These are phyloP conservation scores for Ephydatia muelleri DNA, from an alignment of 37 sponge, comb jelly and placozoan genomes.

Conservation along the genomic window DNA sequence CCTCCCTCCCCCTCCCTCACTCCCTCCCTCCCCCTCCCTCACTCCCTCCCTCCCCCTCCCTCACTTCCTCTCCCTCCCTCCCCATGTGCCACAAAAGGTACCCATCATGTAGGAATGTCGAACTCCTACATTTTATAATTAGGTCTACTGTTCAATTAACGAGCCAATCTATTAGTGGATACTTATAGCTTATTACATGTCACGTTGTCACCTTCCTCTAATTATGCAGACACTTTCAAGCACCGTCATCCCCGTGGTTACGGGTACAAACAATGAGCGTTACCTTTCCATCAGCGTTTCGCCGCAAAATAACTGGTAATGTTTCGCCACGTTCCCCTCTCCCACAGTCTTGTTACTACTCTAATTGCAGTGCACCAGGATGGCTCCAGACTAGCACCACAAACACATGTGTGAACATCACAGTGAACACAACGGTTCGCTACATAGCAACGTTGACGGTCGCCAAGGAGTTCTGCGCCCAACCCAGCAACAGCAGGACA, in stretches of 20 bases:
- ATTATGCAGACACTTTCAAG: no score
- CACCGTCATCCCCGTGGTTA: not conserved
- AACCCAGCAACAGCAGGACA: not conserved
- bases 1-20: not conserved
- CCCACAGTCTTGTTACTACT: not conserved
- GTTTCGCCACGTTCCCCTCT: not conserved
- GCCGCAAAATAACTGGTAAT: slow-evolving; percentile 23
- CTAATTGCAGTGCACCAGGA: slow-evolving; percentile 39
- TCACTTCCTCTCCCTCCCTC: not conserved
- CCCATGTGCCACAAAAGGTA: not conserved
- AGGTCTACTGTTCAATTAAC: no score
- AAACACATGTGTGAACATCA: slow-evolving; percentile 35
- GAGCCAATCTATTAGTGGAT: no score
- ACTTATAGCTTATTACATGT: no score
- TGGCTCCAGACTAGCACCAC: not conserved
- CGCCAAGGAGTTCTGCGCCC: slow-evolving; percentile 33
- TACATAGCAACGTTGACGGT: slow-evolving; percentile 38
- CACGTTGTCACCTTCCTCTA: no score
- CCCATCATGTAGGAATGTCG: not conserved
- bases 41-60: no score
- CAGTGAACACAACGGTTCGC: slow-evolving; percentile 15
- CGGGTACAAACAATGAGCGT: not conserved
- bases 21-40: no score
- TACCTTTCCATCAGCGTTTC: not conserved
- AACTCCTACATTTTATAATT: no score